Evolutionary conservation across 2,888 invertebrate species (phyloP).

Genomic region (Selenia dentaria): DNA sequence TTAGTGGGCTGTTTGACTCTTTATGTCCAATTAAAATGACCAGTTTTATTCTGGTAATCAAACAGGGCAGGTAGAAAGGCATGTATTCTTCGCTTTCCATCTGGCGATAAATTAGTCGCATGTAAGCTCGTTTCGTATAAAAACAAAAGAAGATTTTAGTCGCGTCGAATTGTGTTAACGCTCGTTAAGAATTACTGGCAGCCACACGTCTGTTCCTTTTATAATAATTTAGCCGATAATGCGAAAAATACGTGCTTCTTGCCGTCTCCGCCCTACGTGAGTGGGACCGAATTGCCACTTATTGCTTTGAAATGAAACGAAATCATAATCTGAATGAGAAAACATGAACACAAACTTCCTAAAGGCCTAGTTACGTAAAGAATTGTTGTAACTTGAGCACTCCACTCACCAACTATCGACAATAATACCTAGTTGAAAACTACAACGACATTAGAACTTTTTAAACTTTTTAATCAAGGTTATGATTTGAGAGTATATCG

Average conservation of each 20-base stretch:
- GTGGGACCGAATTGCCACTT: slow-evolving; percentile 70
- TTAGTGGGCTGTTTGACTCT: no score
- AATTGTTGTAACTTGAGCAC: no score
- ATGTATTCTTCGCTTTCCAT: no score
- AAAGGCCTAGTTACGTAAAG: neutral
- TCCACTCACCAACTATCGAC: no score
- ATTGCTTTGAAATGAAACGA: slow-evolving; percentile 69
- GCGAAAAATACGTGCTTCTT: slow-evolving; percentile 80
- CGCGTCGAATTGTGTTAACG: slow-evolving; percentile 21
- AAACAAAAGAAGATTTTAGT: slow-evolving; percentile 12
- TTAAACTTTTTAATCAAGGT: no score
- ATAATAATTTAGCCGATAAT: slow-evolving; percentile 81
- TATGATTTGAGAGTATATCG: no score
- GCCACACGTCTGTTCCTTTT: slow-evolving; percentile 74
- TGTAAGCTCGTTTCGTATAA: slow-evolving; percentile 2
- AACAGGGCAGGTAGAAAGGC: no score
- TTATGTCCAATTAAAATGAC: no score
- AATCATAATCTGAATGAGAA: slow-evolving; percentile 59
- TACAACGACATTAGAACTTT: no score
- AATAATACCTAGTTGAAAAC: no score
- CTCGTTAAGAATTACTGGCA: slow-evolving; percentile 50
- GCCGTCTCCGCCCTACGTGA: slow-evolving; percentile 67
- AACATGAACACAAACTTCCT: slow-evolving; percentile 7
- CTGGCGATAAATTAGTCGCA: no score
- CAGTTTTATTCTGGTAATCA: no score